phyloP scores from a whole-genome alignment of 2,113 vertebrate genomes.

The Cyprinodon tularosa region DNA sequence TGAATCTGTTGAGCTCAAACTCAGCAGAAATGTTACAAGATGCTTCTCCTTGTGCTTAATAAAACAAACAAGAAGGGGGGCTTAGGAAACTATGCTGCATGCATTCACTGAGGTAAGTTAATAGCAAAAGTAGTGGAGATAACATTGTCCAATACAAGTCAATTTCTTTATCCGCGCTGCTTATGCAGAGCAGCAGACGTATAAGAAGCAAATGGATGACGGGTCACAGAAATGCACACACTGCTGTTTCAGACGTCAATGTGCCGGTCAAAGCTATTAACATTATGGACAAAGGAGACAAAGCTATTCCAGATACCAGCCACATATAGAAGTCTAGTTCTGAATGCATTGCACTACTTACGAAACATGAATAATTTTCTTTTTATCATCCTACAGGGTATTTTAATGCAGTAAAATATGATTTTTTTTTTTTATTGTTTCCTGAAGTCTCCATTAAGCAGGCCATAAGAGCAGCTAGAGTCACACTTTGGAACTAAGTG shows the following conservation, averaged over 20 bases:
- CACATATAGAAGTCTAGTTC: not conserved
- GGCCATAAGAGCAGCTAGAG: slow-evolving; percentile 14
- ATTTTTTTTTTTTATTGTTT: slow-evolving; percentile 8
- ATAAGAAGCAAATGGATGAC: slow-evolving; percentile 8
- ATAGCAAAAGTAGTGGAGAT: slow-evolving; percentile 8
- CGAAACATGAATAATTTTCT: slow-evolving; percentile 25
- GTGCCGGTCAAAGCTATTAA: slow-evolving; percentile 56
- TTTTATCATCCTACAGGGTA: slow-evolving; percentile 9
- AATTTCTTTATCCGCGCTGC: slow-evolving; percentile 31
- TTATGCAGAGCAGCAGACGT: slow-evolving; percentile 15
- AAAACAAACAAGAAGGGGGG: not conserved
- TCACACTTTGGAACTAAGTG: slow-evolving; percentile 14
- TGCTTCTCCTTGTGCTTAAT: not conserved
- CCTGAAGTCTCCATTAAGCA: slow-evolving; percentile 20
- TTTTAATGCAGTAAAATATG: slow-evolving; percentile 5
- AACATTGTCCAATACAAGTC: slow-evolving; percentile 6
- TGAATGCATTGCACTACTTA: slow-evolving; percentile 20
- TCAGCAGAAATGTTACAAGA: not conserved
- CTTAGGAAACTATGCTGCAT: not conserved
- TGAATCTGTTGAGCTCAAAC: not conserved
- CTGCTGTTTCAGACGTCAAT: slow-evolving; percentile 34
- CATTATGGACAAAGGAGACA: slow-evolving; percentile 40
- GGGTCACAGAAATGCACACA: slow-evolving; percentile 14
- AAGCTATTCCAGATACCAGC: not conserved
- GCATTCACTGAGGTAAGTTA: slow-evolving; percentile 1